phyloP scores from a whole-genome alignment of 2,113 vertebrate species.

The Centropus bengalensis region DNA sequence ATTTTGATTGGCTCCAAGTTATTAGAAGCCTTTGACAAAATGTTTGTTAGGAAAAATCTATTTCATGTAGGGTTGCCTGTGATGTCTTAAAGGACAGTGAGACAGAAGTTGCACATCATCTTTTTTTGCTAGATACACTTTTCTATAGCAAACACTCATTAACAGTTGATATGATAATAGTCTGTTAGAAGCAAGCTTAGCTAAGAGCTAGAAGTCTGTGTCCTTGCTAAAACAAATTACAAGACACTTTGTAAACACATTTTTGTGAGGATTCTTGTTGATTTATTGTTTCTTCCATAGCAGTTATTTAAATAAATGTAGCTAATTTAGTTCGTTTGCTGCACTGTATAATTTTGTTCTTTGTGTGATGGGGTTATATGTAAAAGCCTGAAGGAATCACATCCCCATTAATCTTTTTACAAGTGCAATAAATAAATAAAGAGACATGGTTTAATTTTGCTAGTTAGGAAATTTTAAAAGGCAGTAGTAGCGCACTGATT shows the following conservation, averaged over 20 bases:
- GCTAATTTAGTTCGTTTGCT: constrained; percentile 78
- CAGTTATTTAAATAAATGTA: constrained; percentile 83
- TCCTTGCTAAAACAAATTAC: constrained; percentile 80
- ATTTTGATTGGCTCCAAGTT: constrained; percentile 73
- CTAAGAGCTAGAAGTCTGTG: constrained; percentile 77
- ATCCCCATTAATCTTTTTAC: constrained; percentile 81
- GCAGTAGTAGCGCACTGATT: constrained; percentile 49
- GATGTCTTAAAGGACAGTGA: constrained; percentile 10
- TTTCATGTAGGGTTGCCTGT: constrained; percentile 28
- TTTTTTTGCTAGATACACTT: constrained; percentile 40
- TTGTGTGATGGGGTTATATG: constrained; percentile 77
- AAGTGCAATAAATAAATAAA: constrained; percentile 84
- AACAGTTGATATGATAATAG: constrained; percentile 75
- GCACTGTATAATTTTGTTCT: constrained; percentile 78
- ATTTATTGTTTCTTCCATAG: constrained; percentile 82
- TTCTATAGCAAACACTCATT: constrained; percentile 75
- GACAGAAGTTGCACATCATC: constrained; percentile 45
- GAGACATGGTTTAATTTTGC: constrained; percentile 78
- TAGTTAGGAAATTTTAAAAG: constrained; percentile 75
- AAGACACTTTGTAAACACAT: constrained; percentile 79
- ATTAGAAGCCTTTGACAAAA: constrained; percentile 70
- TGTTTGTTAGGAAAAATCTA: constrained; percentile 71
- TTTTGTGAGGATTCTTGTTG: constrained; percentile 79
- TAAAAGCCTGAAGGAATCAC: constrained; percentile 80
- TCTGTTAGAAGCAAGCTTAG: constrained; percentile 76